Base-by-base conservation (phyloP, 2,888 invertebrate species). In the Willowsia nigromaculata region DNA sequence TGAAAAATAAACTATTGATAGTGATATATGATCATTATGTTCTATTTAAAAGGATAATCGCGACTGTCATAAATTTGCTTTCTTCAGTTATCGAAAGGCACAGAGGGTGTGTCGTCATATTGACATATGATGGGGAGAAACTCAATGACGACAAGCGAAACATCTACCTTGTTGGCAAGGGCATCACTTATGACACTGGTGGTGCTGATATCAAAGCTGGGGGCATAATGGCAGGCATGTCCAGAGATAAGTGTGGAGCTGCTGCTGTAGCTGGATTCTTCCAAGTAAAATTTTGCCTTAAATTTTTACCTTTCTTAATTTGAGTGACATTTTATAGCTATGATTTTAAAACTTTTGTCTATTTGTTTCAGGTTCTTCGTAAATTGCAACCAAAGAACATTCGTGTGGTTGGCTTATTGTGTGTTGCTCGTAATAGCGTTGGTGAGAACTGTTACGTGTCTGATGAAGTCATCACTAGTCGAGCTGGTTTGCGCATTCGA, bases 201-300 rank as follows among this genome's bases (percentile, higher is more conserved):
- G 98, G 97, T 93, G 96, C 96, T 93, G 97, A 97, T 94, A 89
- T 90, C 62, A 99, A 99, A 94, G 96, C 96, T 93, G 96, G 96
- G 87, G 97, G 97, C 89, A 94, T 94, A 18, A 97, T 97, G 97
- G 95, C 96, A 86, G 97, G 97, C 91, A 98, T 98, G 98, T 97
- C 97, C 47, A 95, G 98, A 71, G 99, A 99, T 94, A 99, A 99
- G 94, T 98, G 98, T 94, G 99, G 99, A 37, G 97, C 98, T 27
- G 98, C 98, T 1, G 97, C 97, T 62, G 96, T 97, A 22, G 97
- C 97, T 71, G 99, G 99, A 78, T 97, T 99, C 94, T 96, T 99
- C 95, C 96, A 98, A 95, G 96, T 97, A 92, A 78, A 13, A 9
- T 83, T 85, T 27, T 80, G n/a, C n/a, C 30, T 18, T 71, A 37